phyloP scores from a whole-genome alignment of 2,797 vertebrate species.

The Pteronotus mesoamericanus region DNA sequence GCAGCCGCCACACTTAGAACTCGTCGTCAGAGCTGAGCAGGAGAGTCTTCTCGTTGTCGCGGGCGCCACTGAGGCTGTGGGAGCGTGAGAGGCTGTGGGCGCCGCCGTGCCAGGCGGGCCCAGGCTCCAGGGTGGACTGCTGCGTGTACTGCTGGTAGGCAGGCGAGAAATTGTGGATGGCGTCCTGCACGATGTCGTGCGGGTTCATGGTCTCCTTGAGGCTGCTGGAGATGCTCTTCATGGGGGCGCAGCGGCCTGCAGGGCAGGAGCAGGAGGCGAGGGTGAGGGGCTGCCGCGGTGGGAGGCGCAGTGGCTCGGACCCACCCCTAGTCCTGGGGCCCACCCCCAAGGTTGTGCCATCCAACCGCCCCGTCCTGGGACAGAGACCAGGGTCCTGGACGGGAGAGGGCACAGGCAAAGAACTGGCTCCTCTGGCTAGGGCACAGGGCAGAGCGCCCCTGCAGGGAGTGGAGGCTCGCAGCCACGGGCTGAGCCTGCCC shows the following conservation, averaged over 20 bases:
- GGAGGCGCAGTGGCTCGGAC: background rate
- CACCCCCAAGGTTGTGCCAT: background rate
- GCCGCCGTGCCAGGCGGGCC: conserved; percentile 83
- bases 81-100: conserved; percentile 83
- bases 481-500: accelerated
- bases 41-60: conserved; percentile 96
- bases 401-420: background rate
- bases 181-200: conserved; percentile 97
- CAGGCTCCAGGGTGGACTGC: conserved; percentile 93
- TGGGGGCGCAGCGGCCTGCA: conserved; percentile 94
- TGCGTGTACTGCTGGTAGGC: conserved; percentile 99
- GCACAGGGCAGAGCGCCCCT: too few relatives aligned
- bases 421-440: background rate
- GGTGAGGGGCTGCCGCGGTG: background rate
- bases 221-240: conserved; percentile 99
- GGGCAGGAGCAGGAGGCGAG: background rate
- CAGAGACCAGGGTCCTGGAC: background rate
- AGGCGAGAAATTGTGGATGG: conserved; percentile 99
- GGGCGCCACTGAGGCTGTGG: conserved; percentile 81
- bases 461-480: too few relatives aligned
- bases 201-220: conserved; percentile 99
- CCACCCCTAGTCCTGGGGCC: background rate
- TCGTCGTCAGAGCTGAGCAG: conserved; percentile 97
- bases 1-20: conserved; percentile 81
- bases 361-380: background rate